Conservation (phyloP, 2,113 vertebrate species). For the Ochotona curzoniae region DNA sequence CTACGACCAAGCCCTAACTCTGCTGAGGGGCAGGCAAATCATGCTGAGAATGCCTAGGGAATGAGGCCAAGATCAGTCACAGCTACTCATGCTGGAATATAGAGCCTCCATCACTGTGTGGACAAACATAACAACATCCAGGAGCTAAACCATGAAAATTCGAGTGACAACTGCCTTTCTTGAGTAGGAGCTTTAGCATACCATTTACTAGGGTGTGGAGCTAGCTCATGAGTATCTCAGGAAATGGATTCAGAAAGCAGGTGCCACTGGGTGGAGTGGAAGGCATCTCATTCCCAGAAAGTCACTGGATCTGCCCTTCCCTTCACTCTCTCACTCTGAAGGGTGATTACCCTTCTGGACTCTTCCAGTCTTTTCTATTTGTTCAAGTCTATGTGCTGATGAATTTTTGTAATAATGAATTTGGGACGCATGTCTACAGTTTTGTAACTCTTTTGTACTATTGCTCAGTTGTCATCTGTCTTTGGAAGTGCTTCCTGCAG, state of each 20-base stretch:
- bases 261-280: background rate
- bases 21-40: background rate
- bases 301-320: background rate
- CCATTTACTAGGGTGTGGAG: background rate
- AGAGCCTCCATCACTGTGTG: background rate
- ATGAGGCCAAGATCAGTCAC: background rate
- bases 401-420: background rate
- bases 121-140: background rate
- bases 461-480: background rate
- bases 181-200: background rate
- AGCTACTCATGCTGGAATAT: background rate
- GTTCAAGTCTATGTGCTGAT: background rate
- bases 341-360: fast-evolving
- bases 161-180: background rate
- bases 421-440: background rate
- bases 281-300: background rate
- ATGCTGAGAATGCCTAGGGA: background rate
- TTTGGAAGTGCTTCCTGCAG: background rate
- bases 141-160: background rate
- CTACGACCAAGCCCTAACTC: background rate
- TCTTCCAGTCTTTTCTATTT: background rate
- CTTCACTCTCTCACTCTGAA: background rate
- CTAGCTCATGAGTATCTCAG: background rate
- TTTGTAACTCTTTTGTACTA: background rate
- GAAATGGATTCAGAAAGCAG: background rate